A percentile compares a stretch with the other conserved stretches of the same genome.
Evolutionary conservation across 2,797 vertebrate species (phyloP).

Genomic region (Spatula clypeata): DNA sequence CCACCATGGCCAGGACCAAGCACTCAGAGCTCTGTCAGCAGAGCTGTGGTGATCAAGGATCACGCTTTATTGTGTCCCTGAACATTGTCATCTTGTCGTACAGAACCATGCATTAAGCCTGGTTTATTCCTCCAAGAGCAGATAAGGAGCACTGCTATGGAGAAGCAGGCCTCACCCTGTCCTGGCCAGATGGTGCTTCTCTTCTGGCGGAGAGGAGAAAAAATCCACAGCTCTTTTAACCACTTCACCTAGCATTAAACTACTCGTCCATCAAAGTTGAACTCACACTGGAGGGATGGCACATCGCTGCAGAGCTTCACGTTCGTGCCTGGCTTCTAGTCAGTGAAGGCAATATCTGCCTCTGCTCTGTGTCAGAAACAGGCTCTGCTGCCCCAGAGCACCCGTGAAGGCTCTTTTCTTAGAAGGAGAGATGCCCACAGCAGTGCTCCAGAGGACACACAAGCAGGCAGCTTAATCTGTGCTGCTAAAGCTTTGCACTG

Average conservation of each 20-base stretch:
- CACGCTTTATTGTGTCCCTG: neutral
- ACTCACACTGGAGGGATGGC: neutral
- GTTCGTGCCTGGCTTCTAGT: neutral
- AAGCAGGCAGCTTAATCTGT: neutral
- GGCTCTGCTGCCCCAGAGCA: neutral
- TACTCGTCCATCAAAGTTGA: conserved; percentile 30
- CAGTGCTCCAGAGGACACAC: neutral
- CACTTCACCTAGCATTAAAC: neutral
- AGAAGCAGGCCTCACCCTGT: neutral
- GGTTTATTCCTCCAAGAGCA: neutral
- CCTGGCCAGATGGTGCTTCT: neutral
- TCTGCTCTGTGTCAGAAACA: neutral
- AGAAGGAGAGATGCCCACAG: neutral
- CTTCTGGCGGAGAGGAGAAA: neutral
- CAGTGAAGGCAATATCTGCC: neutral
- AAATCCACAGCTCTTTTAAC: conserved; percentile 18
- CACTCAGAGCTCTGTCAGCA: too few species aligned
- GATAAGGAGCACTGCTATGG: neutral
- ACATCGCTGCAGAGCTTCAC: neutral
- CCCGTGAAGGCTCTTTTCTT: neutral
- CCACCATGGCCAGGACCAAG: too few species aligned
- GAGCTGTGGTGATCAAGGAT: neutral
- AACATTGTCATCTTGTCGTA: neutral
- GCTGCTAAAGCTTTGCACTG: neutral
- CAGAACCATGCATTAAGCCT: neutral